Base-by-base conservation (phyloP, 2,113 vertebrate genomes). In the Ivindomyrus marchei region DNA sequence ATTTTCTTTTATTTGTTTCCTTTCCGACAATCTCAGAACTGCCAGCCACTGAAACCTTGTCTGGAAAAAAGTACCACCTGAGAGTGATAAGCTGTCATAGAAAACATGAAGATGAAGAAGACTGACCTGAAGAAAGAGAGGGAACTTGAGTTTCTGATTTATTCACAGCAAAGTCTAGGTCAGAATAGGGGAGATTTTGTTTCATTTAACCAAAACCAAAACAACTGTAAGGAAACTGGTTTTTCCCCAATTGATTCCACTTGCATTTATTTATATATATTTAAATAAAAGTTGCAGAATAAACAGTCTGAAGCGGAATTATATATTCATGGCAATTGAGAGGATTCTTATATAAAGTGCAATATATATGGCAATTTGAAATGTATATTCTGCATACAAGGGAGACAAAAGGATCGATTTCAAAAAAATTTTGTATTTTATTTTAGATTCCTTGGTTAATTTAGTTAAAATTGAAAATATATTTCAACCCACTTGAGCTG, bases 1-100 rank as follows among this genome's bases (percentile, higher is more conserved):
- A 36, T 50, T 62, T 45, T 45, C 19, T 70, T 88, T 88, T 62
- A 58, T 88, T 47, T 88, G 88, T 74, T 88, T 74, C 45, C 62
- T 49, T 70, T 70, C 88, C 39, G 3, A 31, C 62, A 49, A 49
- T 89, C 66, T 80, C 47, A 24, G 46, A 53, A 9, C 88, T 89
- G 70, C 66, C 70, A 80, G 47, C 70, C 66, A 6, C 58, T 17
- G 45, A 39, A 66, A 31, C 88, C 58, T 88, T 21, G 88, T 77
- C 88, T 80, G 66, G 24, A 50, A 42, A 27, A 24, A 27, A 46
- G 86, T 10, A 9, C 8, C 42, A 36, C 42, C n/a, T 50, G 88
- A 88, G 62, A 88, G 58, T 47, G 88, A 88, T 42, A 74, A 31
- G 62, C 58, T 36, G 62, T 49, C 45, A 49, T 10, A 50, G 46